Evolutionary conservation across 2,797 vertebrate genomes (phyloP).

Genomic region (Bucorvus abyssinicus): DNA sequence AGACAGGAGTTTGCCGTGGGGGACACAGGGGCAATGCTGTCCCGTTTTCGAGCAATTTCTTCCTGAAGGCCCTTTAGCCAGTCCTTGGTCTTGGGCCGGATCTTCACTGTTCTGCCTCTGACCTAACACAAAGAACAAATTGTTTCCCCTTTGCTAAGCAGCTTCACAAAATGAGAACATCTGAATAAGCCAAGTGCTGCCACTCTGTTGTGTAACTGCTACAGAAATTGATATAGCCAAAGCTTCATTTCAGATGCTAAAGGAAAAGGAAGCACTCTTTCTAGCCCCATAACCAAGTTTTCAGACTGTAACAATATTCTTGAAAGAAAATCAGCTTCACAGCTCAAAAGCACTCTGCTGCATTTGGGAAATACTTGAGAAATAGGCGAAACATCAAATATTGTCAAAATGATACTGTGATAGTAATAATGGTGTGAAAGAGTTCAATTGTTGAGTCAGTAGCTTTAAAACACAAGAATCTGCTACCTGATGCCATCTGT

Average conservation of each 20-base stretch:
- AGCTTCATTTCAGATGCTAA: background rate
- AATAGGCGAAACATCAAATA: background rate
- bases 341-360: background rate
- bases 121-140: constrained; percentile 57
- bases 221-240: background rate
- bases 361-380: background rate
- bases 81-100: constrained; percentile 78
- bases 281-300: background rate
- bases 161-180: background rate
- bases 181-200: background rate
- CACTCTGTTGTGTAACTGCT: background rate
- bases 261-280: background rate
- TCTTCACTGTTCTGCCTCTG: constrained; percentile 75
- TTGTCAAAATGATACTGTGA: fast-evolving
- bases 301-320: background rate
- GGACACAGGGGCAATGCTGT: constrained; percentile 71
- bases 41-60: constrained; percentile 75
- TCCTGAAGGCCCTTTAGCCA: constrained; percentile 79
- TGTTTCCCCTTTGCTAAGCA: background rate
- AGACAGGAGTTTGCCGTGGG: constrained; percentile 79
- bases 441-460: background rate
- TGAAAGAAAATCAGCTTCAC: background rate
- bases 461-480: background rate
- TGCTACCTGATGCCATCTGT: background rate
- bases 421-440: background rate